These are phyloP conservation scores for Ormyrus thymus DNA, from an alignment of 2,888 invertebrate species.

Conservation along the genomic window DNA sequence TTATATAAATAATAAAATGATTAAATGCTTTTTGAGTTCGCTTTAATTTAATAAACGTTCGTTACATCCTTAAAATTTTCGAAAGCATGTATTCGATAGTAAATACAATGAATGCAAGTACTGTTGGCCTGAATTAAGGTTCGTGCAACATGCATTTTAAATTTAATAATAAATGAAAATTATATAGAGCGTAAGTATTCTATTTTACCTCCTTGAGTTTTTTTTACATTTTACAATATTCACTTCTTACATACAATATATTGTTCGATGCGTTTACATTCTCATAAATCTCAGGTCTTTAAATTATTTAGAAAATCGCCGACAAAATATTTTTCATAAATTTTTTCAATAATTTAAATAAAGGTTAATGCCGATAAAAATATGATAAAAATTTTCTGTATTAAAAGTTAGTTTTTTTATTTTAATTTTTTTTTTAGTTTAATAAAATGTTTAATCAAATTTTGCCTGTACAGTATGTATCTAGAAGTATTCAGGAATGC, in stretches of 20 bases:
- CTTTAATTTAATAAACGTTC: slow-evolving; percentile 62
- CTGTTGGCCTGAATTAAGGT: slow-evolving; percentile 21
- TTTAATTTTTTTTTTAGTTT: too few relatives aligned
- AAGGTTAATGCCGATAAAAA: neutral
- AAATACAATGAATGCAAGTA: slow-evolving; percentile 42
- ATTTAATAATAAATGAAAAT: slow-evolving; percentile 30
- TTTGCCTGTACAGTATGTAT: too few relatives aligned
- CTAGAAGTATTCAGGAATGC: too few relatives aligned
- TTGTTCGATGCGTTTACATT: slow-evolving; percentile 38
- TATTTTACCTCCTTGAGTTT: neutral
- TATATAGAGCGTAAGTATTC: slow-evolving; percentile 27
- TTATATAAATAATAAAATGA: neutral
- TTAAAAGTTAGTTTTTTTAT: too few relatives aligned
- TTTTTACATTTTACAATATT: slow-evolving; percentile 50
- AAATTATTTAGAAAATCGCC: neutral
- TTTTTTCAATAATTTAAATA: neutral
- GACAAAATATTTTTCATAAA: neutral
- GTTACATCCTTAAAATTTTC: slow-evolving; percentile 62
- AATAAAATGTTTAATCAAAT: too few relatives aligned
- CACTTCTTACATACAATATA: slow-evolving; percentile 38
- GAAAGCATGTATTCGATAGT: slow-evolving; percentile 57
- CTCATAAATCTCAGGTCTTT: slow-evolving; percentile 16
- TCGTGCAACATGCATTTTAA: slow-evolving; percentile 31
- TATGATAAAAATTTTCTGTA: neutral
- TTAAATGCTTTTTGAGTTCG: slow-evolving; percentile 47